Base-by-base conservation (phyloP, 2,113 vertebrate genomes). In the Vicugna pacos region DNA sequence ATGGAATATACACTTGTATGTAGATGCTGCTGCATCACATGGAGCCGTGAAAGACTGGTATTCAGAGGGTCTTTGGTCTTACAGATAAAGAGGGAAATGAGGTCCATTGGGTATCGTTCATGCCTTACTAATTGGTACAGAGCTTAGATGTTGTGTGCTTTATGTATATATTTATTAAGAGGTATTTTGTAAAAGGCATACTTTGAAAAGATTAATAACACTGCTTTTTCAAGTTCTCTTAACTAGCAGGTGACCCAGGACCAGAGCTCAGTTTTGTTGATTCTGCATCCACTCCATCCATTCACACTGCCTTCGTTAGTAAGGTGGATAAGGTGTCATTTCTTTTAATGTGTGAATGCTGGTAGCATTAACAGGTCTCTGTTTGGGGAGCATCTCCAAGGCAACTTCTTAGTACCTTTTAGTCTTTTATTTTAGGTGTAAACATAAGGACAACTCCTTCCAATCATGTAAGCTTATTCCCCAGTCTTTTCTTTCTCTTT, bases 371-470 rank as follows among this genome's bases (percentile, higher is more conserved):
- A 30, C 3, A 2, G 28, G 35, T 91, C 42, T 97, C 73, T 94
- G 62, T 93, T 95, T 93, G 69, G 38, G n/a, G 70, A 30, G 24
- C 70, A 94, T 94, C 89, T 94, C 96, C 86, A 94, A 85, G 96
- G 89, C 75, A 97, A 93, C 93, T 80, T 93, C 82, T 91, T 64
- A 73, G 73, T 92, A 54, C 35, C 65, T 48, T 79, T 87, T 73
- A 84, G 75, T 79, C 82, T 76, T 97, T 92, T 93, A 82, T 94
- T 96, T 96, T 52, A 72, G 38, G 72, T 62, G 64, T 93, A 91
- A 96, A 95, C 73, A 91, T 38, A 89, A 81, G 73, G 48, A 70
- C 17, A 85, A 32, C 35, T 81, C 67, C 94, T 97, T 89, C 70
- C 64, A 93, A 32, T 93, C 62, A 8, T n/a, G 30, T 84, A 79